Evolutionary conservation across 2,113 vertebrate genomes (phyloP), one percentile per base, ranked within the genome.

Genomic region (Bostrychus sinensis): DNA sequence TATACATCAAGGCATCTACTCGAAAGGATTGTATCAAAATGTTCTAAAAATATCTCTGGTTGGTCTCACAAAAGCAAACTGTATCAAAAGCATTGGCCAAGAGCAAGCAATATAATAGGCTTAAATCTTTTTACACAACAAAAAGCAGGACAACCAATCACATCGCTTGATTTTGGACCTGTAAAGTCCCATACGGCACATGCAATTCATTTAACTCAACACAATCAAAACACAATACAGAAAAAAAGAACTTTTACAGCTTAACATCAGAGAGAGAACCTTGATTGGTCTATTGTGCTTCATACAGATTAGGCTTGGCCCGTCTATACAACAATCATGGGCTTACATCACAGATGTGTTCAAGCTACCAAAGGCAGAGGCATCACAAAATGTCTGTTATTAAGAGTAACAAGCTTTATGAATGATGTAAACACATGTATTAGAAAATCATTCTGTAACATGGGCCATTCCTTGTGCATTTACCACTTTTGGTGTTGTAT

Each of bases 11-110:
- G 89, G 88, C 88, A 89, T 89, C 86, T 89, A 88, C 88, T 89
- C 79, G 80, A 90, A 91, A 89, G 89, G 86, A 86, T 88, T 84
- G 87, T 90, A 91, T 91, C 86, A 91, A 91, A 90, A 91, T 88
- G 89, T 90, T 90, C 88, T 89, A 90, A 91, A 91, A 91, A 87
- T 88, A 87, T 90, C 85, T 88, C 83, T 88, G 85, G 89, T 91
- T 82, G 88, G 84, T 88, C 85, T 90, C 83, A 89, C 87, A 90
- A 90, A 90, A 88, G 86, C 87, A 91, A 91, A 91, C 86, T 85
- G 88, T 90, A 90, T 91, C 86, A 89, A 91, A 91, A 91, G 86
- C 83, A 86, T 89, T 86, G 84, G 82, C 85, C 58, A 75, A 85
- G 81, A 89, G 86, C 86, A 88, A 89, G 88, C 84, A 80, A 86